phyloP scores from a whole-genome alignment of 1,140 invertebrate genomes.

The Lasioglossum albipes region DNA sequence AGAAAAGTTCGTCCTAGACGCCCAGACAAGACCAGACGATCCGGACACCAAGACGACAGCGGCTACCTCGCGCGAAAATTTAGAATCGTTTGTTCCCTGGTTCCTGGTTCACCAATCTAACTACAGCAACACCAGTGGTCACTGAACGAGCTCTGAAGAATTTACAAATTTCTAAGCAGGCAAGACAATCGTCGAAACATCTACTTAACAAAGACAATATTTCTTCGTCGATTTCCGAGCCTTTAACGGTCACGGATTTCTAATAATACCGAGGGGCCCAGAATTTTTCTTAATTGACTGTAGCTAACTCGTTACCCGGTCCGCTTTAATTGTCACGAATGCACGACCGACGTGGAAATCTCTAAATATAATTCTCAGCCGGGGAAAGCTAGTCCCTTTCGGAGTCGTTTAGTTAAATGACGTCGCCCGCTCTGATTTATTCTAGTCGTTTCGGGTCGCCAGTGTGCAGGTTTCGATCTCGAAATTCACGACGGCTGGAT shows the following conservation, averaged over 20 bases:
- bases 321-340: conserved; percentile 18
- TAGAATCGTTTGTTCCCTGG: too few relatives aligned
- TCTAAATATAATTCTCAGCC: conserved; percentile 18
- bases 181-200: too few relatives aligned
- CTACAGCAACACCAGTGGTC: too few relatives aligned
- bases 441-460: background rate
- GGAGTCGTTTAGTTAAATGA: background rate
- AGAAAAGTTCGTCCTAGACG: conserved; percentile 24
- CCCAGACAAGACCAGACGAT: too few relatives aligned
- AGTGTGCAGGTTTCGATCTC: background rate
- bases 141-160: too few relatives aligned
- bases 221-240: background rate
- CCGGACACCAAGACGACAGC: too few relatives aligned
- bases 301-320: conserved; percentile 24
- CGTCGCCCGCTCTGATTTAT: conserved; percentile 7
- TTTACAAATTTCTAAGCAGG: too few relatives aligned
- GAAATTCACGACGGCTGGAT: background rate
- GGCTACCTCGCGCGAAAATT: too few relatives aligned
- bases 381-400: background rate
- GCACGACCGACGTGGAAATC: background rate
- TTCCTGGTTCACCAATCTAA: too few relatives aligned
- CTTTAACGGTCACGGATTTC: conserved; percentile 10
- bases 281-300: conserved; percentile 35
- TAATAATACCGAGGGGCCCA: conserved; percentile 16
- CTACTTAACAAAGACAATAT: background rate